A percentile compares a stretch with the other conserved stretches of the same genome.
Conservation (phyloP, 2,888 invertebrate genomes). For the Sphaerophoria taeniata region DNA sequence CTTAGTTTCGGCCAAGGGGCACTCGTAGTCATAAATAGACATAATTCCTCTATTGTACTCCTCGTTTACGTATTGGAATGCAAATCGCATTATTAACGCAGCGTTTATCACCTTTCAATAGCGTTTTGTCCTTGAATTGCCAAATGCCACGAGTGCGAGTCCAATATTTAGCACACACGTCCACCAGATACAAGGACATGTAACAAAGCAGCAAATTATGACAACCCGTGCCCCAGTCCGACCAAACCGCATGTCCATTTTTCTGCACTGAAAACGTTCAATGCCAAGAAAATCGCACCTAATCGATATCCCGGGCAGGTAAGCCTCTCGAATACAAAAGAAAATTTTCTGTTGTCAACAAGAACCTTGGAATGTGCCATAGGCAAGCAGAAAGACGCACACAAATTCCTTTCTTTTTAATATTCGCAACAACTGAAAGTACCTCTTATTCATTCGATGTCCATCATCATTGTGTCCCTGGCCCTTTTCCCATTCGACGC, state of each 20-base stretch:
- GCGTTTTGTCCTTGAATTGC: slow-evolving; percentile 31
- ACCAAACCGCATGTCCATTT: slow-evolving; percentile 53
- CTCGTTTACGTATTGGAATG: slow-evolving; percentile 75
- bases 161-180: slow-evolving; percentile 35
- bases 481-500: background rate
- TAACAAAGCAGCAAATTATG: slow-evolving; percentile 34
- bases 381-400: background rate
- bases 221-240: slow-evolving; percentile 38
- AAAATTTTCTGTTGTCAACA: slow-evolving; percentile 59
- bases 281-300: slow-evolving; percentile 14
- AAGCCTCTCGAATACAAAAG: slow-evolving; percentile 46
- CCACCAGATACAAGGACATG: slow-evolving; percentile 34
- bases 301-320: slow-evolving; percentile 35
- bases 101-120: slow-evolving; percentile 75
- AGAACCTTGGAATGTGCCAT: slow-evolving; percentile 54
- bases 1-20: background rate
- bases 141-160: background rate
- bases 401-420: background rate
- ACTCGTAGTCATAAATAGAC: slow-evolving; percentile 33
- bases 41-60: slow-evolving; percentile 55
- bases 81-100: slow-evolving; percentile 81
- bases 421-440: background rate
- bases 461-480: background rate
- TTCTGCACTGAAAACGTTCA: slow-evolving; percentile 35
- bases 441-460: background rate